These are phyloP conservation scores for Orientallactaga bullata DNA, from an alignment of 2,113 vertebrate species.

Conservation along the genomic window DNA sequence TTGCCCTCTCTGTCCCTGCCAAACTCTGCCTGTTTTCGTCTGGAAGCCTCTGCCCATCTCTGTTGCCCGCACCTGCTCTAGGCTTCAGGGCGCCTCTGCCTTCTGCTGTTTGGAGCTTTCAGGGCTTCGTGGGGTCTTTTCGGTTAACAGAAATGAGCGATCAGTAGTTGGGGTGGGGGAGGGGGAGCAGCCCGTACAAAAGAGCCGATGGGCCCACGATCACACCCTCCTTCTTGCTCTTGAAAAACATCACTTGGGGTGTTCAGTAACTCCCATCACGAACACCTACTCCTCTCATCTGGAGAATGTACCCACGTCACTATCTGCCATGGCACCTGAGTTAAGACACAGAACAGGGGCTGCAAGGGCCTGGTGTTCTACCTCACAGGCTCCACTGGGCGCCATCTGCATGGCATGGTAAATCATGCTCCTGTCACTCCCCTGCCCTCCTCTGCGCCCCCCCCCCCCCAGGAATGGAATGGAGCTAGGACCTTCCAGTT, in stretches of 20 bases:
- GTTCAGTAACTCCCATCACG: slow-evolving; percentile 33
- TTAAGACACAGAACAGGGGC: not conserved
- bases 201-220: not conserved
- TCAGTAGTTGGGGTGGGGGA: not conserved
- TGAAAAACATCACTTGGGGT: slow-evolving; percentile 63
- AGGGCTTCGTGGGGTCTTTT: not conserved
- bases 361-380: not conserved
- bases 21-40: not conserved
- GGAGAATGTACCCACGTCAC: slow-evolving; percentile 61
- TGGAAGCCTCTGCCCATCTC: not conserved
- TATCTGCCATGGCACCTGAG: slow-evolving; percentile 60
- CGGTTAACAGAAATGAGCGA: not conserved
- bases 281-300: slow-evolving; percentile 71
- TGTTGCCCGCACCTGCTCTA: not conserved
- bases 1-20: not conserved
- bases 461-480: not conserved
- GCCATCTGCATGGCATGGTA: not conserved
- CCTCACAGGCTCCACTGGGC: not conserved
- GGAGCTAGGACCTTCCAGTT: not conserved
- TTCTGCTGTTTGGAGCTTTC: not conserved
- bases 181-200: slow-evolving; percentile 34
- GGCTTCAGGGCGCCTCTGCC: not conserved
- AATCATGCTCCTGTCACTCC: not conserved
- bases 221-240: slow-evolving; percentile 55
- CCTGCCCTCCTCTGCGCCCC: not conserved